These are phyloP conservation scores for Sinonovacula constricta DNA, from an alignment of 1,140 invertebrate species.

Conservation along the genomic window DNA sequence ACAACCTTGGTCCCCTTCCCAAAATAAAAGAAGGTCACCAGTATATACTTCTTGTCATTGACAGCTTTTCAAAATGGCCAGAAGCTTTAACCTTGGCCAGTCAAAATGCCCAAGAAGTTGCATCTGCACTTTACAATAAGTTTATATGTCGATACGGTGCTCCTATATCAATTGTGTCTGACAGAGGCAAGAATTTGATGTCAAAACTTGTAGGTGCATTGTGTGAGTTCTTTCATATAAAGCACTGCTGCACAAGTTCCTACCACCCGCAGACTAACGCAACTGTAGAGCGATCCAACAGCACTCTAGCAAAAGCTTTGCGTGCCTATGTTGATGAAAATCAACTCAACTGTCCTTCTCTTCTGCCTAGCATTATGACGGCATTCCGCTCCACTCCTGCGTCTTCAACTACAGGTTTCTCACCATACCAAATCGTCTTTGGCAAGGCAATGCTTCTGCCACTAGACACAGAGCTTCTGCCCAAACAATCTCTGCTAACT, in stretches of 20 bases:
- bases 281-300: constrained; percentile 4
- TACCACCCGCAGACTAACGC: constrained; percentile 52
- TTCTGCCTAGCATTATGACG: constrained; percentile 52
- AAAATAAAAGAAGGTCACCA: constrained; percentile 53
- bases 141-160: constrained; percentile 57
- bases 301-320: constrained; percentile 25
- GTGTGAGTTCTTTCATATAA: constrained; percentile 53
- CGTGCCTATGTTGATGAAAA: constrained; percentile 38
- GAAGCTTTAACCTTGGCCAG: constrained; percentile 52
- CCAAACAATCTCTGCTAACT: constrained; percentile 1
- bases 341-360: constrained; percentile 45
- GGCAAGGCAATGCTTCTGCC: constrained; percentile 47
- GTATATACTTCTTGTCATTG: constrained; percentile 53
- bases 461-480: constrained; percentile 29
- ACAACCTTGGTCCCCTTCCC: too few species aligned
- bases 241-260: constrained; percentile 22
- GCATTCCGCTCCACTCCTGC: constrained; percentile 25
- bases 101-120: constrained; percentile 52
- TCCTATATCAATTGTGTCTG: constrained; percentile 43
- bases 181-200: constrained; percentile 56
- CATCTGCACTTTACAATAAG: constrained; percentile 50
- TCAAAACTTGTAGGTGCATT: constrained; percentile 54
- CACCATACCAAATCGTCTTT: constrained; percentile 47
- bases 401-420: constrained; percentile 39
- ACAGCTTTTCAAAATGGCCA: constrained; percentile 51